Evolutionary conservation across 2,888 invertebrate species (phyloP).

Genomic region (Cantharis flavilabris): DNA sequence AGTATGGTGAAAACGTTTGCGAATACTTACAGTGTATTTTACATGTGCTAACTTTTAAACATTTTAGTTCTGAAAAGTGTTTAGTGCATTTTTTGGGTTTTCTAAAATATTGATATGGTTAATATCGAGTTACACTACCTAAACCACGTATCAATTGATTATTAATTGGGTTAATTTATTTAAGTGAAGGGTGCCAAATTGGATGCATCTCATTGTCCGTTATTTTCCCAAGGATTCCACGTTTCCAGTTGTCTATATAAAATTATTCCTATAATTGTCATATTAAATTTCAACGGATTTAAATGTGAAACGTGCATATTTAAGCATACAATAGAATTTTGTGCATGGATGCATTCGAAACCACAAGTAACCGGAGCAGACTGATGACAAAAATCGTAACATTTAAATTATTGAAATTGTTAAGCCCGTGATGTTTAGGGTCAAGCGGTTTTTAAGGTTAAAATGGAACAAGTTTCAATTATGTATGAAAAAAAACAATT

Average conservation of each 20-base stretch:
- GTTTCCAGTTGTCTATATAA: conserved; percentile 43
- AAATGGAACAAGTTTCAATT: conserved; percentile 5
- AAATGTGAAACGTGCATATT: conserved; percentile 44
- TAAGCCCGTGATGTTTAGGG: conserved; percentile 2
- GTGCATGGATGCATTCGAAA: conserved; percentile 50
- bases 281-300: conserved; percentile 48
- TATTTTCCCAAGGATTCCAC: conserved; percentile 27
- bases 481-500: background rate
- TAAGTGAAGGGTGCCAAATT: background rate
- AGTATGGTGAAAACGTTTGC: no score
- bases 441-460: background rate
- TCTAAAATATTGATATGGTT: no score
- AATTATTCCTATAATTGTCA: conserved; percentile 48
- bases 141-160: no score
- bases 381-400: conserved; percentile 44
- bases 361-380: conserved; percentile 50
- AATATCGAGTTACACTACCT: no score
- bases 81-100: no score
- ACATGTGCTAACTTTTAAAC: no score
- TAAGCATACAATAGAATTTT: conserved; percentile 47
- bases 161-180: background rate
- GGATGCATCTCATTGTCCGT: conserved; percentile 17
- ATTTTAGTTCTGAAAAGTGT: no score
- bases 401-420: conserved; percentile 37
- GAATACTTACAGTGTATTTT: no score